Evolutionary conservation across 35 echinoderm and acorn worm genomes (phyloP).

Genomic region (Heliocidaris erythrogramma): DNA sequence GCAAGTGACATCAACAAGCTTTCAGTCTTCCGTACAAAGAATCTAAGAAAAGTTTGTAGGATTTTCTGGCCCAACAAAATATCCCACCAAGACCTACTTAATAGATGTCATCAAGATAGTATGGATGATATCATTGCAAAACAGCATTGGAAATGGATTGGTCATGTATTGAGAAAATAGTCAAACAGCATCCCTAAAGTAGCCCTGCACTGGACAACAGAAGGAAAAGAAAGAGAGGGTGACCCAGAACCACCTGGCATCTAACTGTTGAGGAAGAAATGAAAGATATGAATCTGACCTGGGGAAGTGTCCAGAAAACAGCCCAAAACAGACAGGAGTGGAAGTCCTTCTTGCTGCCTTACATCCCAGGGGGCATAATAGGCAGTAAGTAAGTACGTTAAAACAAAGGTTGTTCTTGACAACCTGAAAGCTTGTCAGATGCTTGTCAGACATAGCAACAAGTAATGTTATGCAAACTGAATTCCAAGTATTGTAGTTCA

Average conservation of each 20-base stretch:
- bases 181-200: background rate
- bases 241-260: background rate
- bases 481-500: no score
- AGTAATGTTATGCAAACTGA: no score
- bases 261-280: background rate
- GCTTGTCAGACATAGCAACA: no score
- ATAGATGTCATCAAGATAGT: background rate
- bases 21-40: slow-evolving; percentile 37
- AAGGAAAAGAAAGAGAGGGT: slow-evolving; percentile 28
- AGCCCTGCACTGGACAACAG: slow-evolving; percentile 46
- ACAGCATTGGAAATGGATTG: slow-evolving; percentile 27
- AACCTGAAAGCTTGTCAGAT: no score
- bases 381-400: slow-evolving; percentile 44
- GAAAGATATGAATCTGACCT: background rate
- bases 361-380: background rate
- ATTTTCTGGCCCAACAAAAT: slow-evolving; percentile 50
- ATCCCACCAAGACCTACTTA: background rate
- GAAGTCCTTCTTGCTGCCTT: slow-evolving; percentile 28
- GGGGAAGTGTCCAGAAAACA: background rate
- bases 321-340: background rate
- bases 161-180: slow-evolving; percentile 13
- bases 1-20: slow-evolving; percentile 23
- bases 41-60: background rate
- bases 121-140: background rate
- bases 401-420: no score